phyloP scores from a whole-genome alignment of 2,888 invertebrate species.

The Notocelia uddmanniana region DNA sequence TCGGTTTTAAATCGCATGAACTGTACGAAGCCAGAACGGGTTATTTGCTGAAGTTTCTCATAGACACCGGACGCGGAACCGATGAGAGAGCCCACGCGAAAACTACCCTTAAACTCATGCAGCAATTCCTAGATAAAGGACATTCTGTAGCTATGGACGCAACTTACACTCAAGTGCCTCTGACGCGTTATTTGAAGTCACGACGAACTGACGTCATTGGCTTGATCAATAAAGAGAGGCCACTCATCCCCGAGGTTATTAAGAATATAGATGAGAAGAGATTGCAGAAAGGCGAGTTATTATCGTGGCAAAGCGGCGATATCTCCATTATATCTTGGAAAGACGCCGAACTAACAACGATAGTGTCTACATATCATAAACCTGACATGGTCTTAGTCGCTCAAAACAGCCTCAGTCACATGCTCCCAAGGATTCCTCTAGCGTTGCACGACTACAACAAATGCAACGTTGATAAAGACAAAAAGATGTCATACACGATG shows the following conservation, averaged over 20 bases:
- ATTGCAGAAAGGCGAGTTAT: conserved; percentile 37
- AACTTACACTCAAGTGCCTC: conserved; percentile 37
- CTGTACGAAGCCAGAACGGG: conserved; percentile 41
- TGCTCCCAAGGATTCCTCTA: conserved; percentile 38
- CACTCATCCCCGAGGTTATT: conserved; percentile 38
- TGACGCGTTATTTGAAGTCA: conserved; percentile 40
- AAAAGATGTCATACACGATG: conserved; percentile 43
- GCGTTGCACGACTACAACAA: conserved; percentile 40
- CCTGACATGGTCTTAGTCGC: conserved; percentile 37
- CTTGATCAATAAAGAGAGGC: conserved; percentile 33
- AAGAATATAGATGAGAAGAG: conserved; percentile 41
- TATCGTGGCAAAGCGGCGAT: conserved; percentile 44
- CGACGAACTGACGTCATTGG: conserved; percentile 41
- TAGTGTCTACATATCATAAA: conserved; percentile 40
- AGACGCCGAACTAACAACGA: conserved; percentile 34
- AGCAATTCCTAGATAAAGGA: conserved; percentile 35
- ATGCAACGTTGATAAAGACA: conserved; percentile 44
- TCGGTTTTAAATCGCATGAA: conserved; percentile 43
- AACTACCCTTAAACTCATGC: conserved; percentile 38
- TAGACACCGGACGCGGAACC: conserved; percentile 29
- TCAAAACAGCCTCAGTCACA: conserved; percentile 41
- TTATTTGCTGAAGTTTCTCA: conserved; percentile 42
- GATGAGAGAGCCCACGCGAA: conserved; percentile 43
- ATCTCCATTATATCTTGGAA: conserved; percentile 44
- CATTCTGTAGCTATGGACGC: conserved; percentile 38